Evolutionary conservation across 2,113 vertebrate genomes (phyloP).

Genomic region (Hippopotamus amphibius): DNA sequence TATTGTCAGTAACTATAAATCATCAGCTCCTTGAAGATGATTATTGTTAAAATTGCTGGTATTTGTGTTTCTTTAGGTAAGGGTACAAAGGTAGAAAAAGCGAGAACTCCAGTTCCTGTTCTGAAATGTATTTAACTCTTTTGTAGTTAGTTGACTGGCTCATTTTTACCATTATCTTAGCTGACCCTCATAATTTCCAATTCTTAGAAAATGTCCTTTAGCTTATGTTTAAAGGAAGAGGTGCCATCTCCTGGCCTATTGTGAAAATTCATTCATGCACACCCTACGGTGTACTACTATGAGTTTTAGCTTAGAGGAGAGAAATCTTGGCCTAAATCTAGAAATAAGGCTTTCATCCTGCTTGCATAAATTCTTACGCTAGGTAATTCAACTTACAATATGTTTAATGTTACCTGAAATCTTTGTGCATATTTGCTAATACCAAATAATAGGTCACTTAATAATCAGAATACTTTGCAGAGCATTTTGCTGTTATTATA

Average conservation of each 20-base stretch:
- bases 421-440: not conserved
- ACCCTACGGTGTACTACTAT: not conserved
- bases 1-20: not conserved
- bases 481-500: not conserved
- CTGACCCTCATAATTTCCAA: not conserved
- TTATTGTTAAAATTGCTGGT: not conserved
- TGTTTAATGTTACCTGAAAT: not conserved
- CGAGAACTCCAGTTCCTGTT: not conserved
- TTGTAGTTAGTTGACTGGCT: not conserved
- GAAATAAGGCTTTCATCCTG: conserved; percentile 31
- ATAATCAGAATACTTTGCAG: not conserved
- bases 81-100: not conserved
- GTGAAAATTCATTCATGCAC: not conserved
- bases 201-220: conserved; percentile 41
- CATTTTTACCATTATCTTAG: not conserved
- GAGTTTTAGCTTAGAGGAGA: not conserved
- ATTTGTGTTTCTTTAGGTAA: not conserved
- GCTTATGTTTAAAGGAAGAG: conserved; percentile 24
- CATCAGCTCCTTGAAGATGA: not conserved
- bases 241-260: conserved; percentile 61
- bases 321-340: conserved; percentile 48
- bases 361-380: conserved; percentile 16
- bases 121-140: not conserved
- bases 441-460: not conserved
- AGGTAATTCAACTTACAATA: not conserved